Base-by-base conservation (phyloP, 2,113 vertebrate genomes). In the Callospermophilus lateralis region DNA sequence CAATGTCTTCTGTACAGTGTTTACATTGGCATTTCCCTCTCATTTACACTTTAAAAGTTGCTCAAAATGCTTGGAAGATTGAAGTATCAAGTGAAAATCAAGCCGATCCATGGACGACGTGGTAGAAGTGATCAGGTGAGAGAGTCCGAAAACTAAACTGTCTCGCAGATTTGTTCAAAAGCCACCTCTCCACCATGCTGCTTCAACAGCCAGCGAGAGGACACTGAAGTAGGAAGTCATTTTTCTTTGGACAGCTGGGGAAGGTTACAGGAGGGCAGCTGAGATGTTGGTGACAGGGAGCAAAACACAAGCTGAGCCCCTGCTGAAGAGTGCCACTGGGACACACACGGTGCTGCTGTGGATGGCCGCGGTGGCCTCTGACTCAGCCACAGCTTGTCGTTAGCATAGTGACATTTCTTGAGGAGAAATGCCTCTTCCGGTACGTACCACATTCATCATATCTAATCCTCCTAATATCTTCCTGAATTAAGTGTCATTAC, bases 401-500 rank as follows among this genome's bases (percentile, higher is more conserved):
- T 95, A 68, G 74, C 34, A 63, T 63, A 78, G 4, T 84, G 67
- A 48, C 81, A 86, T 53, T 90, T 90, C 81, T 94, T 70, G 4
- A 34, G 6, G 61, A 83, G 15, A 22, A 68, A 22, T n/a, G 30
- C 17, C 24, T 88, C 22, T 76, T 97, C 53, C 28, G 76, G 3
- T 42, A 2, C 91, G 77, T 76, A 72, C 77, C 81, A 79, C 61
- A 53, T 16, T 34, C 32, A 74, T 83, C 94, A 65, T 11, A 68
- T 58, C 53, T 96, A 94, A 97, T 96, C 96, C 90, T 91, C 55
- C 83, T 91, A 96, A 95, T 70, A 34, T 30, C 74, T 89, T 79
- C 74, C 67, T 79, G 85, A 95, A 83, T 91, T 96, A 96, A 92
- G 42, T 83, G 86, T 76, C 30, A 89, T 90, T 95, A 95, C 37